These are phyloP conservation scores for Stenodera caucasica DNA, from an alignment of 2,888 invertebrate species.

Conservation along the genomic window DNA sequence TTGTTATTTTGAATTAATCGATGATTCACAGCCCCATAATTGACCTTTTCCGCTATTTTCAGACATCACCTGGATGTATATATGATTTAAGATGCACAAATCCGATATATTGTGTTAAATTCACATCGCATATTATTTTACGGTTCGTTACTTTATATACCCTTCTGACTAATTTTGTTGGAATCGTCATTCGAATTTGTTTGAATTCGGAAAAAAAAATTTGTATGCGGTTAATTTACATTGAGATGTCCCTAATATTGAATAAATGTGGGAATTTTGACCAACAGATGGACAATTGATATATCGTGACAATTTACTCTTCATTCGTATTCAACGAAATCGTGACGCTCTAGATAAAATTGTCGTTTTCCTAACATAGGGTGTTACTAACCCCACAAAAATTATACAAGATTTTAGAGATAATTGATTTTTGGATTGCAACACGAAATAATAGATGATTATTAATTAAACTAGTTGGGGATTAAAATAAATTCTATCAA, in stretches of 20 bases:
- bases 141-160: constrained; percentile 29
- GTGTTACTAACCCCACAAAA: not conserved
- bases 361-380: not conserved
- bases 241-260: constrained; percentile 8
- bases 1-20: constrained; percentile 17
- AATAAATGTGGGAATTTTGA: constrained; percentile 38
- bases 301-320: constrained; percentile 40
- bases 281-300: constrained; percentile 25
- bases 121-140: constrained; percentile 32
- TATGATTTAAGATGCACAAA: constrained; percentile 30
- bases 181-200: constrained; percentile 28
- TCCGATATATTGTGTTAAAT: constrained; percentile 30
- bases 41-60: constrained; percentile 47
- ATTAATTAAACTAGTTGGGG: constrained; percentile 8
- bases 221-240: constrained; percentile 20
- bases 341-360: constrained; percentile 33
- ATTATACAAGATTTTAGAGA: not conserved
- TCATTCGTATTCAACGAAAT: constrained; percentile 40
- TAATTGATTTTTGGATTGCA: not conserved
- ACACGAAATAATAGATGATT: not conserved
- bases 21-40: constrained; percentile 48
- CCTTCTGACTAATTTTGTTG: constrained; percentile 35
- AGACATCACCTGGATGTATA: constrained; percentile 43
- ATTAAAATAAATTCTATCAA: constrained; percentile 8
- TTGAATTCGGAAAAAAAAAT: no score